Evolutionary conservation across 2,113 vertebrate genomes (phyloP), one percentile per base, ranked within the genome.

Genomic region (Paradisaea rubra): DNA sequence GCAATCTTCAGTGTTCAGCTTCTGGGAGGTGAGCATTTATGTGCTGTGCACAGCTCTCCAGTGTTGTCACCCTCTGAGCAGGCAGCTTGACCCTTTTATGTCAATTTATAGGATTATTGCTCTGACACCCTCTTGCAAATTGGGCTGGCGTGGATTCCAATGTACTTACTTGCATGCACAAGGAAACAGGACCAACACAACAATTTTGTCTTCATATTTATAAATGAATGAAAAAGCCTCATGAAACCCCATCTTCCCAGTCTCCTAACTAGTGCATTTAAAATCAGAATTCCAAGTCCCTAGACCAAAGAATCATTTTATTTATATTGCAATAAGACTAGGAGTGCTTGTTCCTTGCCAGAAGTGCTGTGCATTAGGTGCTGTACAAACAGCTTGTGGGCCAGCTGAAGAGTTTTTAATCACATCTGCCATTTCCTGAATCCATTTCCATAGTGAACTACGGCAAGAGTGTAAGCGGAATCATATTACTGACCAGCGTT

Each of bases 351-450:
- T 54, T 84, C 76, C 82, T 83, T 31, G 59, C 81, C 89, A 88
- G 41, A 83, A 93, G 47, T 41, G 60, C 78, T 66, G 35, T 59
- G 81, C 13, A 13, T 37, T 79, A 73, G 84, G 70, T 78, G 79
- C 89, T 94, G 64, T 68, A 74, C 79, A 96, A 91, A 92, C 54
- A 94, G 33, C 42, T 93, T 60, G 52, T 52, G 65, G 70, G 60
- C 86, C 76, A 93, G 82, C 65, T 88, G 87, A 95, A 72, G 93
- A 95, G 93, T 70, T 95, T 97, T 95, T 95, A 95, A 91, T 95
- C 82, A 93, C 86, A 90, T 93, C 68, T 90, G 72, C 86, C 82
- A 95, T 92, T 96, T 95, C 94, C 94, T 88, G 86, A 95, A 91
- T 72, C 57, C 86, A 91, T 90, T 95, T 94, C 91, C 85, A 93